A percentile compares a stretch with the other conserved stretches of the same genome.
These are phyloP conservation scores for Anguilla rostrata DNA, from an alignment of 2,113 vertebrate genomes.

Conservation along the genomic window DNA sequence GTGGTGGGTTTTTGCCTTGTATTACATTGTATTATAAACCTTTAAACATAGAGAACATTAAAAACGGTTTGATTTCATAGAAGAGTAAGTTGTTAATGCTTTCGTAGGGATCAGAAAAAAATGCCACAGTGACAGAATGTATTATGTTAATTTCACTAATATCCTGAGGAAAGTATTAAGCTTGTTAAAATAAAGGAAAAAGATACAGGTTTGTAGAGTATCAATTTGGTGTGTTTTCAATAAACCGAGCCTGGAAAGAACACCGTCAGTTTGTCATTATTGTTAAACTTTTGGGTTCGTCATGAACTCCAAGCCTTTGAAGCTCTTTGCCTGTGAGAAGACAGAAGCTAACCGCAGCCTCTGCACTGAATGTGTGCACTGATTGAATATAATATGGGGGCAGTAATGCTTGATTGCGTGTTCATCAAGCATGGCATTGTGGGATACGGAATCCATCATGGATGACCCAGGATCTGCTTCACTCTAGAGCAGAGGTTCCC, in stretches of 20 bases:
- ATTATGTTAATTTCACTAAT: conserved; percentile 89
- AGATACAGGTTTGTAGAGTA: conserved; percentile 90
- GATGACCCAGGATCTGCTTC: too few relatives aligned
- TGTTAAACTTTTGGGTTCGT: neutral
- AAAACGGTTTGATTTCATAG: conserved; percentile 74
- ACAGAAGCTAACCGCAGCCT: too few relatives aligned
- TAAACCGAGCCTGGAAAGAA: conserved; percentile 91
- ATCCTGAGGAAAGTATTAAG: conserved; percentile 81
- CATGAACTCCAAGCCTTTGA: neutral
- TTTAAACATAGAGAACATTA: conserved; percentile 68
- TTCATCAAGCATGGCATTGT: too few relatives aligned
- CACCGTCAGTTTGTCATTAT: conserved; percentile 22
- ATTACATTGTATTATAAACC: conserved; percentile 88
- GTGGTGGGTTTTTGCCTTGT: conserved; percentile 81
- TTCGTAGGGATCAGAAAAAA: conserved; percentile 72
- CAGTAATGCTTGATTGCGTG: too few relatives aligned
- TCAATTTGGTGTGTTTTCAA: conserved; percentile 96
- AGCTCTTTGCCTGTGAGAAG: neutral
- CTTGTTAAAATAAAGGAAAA: conserved; percentile 77
- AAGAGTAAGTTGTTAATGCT: conserved; percentile 72
- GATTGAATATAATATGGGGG: too few relatives aligned
- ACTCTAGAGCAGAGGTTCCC: too few relatives aligned
- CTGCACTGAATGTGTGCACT: too few relatives aligned
- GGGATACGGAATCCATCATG: too few relatives aligned
- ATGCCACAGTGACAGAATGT: conserved; percentile 88